Conservation (phyloP, 2,888 invertebrate genomes). For the Oscheius sp. region DNA sequence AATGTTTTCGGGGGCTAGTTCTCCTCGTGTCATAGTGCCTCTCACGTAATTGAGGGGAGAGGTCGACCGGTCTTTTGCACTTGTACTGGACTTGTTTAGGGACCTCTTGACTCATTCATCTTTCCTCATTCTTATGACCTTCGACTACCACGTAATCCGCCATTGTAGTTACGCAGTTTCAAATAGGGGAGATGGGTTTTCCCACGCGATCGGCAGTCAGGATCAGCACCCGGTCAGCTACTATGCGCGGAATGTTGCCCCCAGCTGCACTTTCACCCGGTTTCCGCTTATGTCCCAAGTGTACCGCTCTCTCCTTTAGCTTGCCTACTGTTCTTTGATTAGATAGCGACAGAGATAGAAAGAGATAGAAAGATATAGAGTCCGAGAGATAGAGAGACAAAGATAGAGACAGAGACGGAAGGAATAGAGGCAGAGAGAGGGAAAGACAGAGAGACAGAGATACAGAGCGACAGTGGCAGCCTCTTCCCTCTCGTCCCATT, state of each 20-base stretch:
- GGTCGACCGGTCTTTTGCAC: constrained; percentile 24
- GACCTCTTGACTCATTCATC: constrained; percentile 14
- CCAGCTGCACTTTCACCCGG: background rate
- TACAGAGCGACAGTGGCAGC: too few species aligned
- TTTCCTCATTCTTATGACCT: too few species aligned
- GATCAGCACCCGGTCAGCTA: constrained; percentile 22
- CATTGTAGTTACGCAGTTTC: too few species aligned
- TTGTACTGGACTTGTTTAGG: constrained; percentile 24
- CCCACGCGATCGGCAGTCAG: constrained; percentile 19
- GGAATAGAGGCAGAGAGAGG: too few species aligned
- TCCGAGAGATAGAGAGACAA: too few species aligned
- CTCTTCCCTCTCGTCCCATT: too few species aligned
- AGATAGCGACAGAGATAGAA: too few species aligned
- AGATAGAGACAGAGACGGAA: too few species aligned
- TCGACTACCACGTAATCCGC: too few species aligned
- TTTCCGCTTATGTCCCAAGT: background rate
- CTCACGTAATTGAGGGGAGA: constrained; percentile 24
- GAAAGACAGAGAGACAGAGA: too few species aligned
- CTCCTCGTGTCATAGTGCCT: constrained; percentile 24
- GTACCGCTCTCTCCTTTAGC: background rate
- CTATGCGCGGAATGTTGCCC: constrained; percentile 28
- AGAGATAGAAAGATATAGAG: too few species aligned
- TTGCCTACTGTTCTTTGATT: too few species aligned
- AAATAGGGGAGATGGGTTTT: background rate
- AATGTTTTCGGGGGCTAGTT: constrained; percentile 2